Evolutionary conservation across 2,113 vertebrate species (phyloP).

Genomic region (Zosterops borbonicus): DNA sequence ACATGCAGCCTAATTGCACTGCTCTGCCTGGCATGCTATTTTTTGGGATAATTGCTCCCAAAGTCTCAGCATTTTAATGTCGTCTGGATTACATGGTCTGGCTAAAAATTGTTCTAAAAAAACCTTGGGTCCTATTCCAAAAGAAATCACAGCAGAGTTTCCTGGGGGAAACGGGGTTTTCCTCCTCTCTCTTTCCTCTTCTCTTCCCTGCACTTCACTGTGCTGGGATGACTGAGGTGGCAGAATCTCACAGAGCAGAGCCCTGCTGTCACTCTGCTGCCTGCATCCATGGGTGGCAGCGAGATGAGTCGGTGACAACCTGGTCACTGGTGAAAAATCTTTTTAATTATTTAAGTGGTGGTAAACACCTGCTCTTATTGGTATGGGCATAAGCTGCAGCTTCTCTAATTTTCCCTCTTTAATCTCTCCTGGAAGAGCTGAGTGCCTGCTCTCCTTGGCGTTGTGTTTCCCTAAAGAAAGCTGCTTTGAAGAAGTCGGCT

Average conservation of each 20-base stretch:
- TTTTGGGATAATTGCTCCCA: constrained; percentile 57
- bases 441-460: constrained; percentile 47
- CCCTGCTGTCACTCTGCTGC: not conserved
- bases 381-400: constrained; percentile 54
- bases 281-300: not conserved
- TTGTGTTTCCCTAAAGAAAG: constrained; percentile 60
- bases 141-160: not conserved
- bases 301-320: constrained; percentile 2
- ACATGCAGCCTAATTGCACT: constrained; percentile 36
- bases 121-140: not conserved
- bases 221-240: not conserved
- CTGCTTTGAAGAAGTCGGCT: constrained; percentile 45
- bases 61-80: constrained; percentile 27
- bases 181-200: not conserved
- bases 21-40: not conserved
- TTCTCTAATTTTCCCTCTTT: constrained; percentile 63
- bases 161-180: not conserved
- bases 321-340: constrained; percentile 63
- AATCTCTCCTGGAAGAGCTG: constrained; percentile 52
- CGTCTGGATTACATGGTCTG: not conserved
- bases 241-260: not conserved
- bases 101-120: not conserved
- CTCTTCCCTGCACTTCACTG: not conserved
- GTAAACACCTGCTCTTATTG: constrained; percentile 53
- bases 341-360: constrained; percentile 58